Evolutionary conservation across 2,888 invertebrate genomes (phyloP).

Genomic region (Xanthorhoe designata): DNA sequence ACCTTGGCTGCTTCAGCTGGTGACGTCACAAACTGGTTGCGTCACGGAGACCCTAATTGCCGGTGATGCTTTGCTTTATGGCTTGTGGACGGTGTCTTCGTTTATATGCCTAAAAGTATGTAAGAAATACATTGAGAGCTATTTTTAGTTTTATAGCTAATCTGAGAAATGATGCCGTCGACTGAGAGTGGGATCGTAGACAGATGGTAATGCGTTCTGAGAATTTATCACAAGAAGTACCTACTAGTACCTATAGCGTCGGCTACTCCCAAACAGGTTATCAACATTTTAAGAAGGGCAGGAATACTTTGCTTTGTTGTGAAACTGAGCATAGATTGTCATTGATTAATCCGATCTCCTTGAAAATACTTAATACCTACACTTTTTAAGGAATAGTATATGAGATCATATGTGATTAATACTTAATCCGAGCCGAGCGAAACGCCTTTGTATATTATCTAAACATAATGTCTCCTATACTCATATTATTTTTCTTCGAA

Average conservation of each 20-base stretch:
- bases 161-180: not conserved
- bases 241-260: not conserved
- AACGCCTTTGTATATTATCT: no score
- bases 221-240: not conserved
- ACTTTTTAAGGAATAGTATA: no score
- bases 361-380: no score
- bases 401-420: no score
- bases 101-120: slow-evolving; percentile 24
- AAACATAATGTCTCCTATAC: no score
- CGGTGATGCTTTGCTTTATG: slow-evolving; percentile 23
- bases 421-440: no score
- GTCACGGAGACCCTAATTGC: slow-evolving; percentile 27
- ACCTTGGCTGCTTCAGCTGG: slow-evolving; percentile 23
- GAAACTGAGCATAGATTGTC: not conserved
- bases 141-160: slow-evolving; percentile 6
- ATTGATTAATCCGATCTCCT: not conserved
- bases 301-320: not conserved
- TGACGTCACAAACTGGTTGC: slow-evolving; percentile 43
- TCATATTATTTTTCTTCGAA: no score
- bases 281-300: not conserved
- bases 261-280: not conserved
- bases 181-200: not conserved
- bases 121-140: not conserved
- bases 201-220: slow-evolving; percentile 1
- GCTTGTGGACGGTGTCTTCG: slow-evolving; percentile 5